Conservation (phyloP, 2,888 invertebrate genomes). For the Lacanobia wlatinum region DNA sequence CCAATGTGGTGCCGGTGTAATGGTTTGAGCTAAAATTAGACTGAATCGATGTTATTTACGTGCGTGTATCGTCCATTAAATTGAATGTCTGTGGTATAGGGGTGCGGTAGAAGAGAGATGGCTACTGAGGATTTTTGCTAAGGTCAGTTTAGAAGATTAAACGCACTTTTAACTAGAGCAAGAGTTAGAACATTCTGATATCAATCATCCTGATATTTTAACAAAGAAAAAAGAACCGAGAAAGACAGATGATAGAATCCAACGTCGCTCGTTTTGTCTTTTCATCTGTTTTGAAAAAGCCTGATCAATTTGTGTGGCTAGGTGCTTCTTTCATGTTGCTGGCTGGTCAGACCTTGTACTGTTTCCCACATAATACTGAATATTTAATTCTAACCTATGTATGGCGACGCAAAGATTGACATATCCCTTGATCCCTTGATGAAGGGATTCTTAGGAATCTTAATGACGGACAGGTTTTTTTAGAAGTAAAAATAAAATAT, state of each 20-base stretch:
- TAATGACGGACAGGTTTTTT: too few species aligned
- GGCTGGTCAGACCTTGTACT: too few species aligned
- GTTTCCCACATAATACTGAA: too few species aligned
- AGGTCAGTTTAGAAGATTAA: too few species aligned
- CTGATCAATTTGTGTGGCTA: not conserved
- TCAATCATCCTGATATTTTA: too few species aligned
- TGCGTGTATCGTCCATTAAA: slow-evolving; percentile 23
- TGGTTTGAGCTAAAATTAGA: slow-evolving; percentile 43
- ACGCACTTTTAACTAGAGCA: not conserved
- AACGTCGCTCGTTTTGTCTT: not conserved
- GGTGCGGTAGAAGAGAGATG: slow-evolving; percentile 1
- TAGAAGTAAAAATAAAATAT: too few species aligned
- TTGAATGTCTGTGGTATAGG: slow-evolving; percentile 20
- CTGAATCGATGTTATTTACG: slow-evolving; percentile 19
- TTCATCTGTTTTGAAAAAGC: not conserved
- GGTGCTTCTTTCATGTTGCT: too few species aligned
- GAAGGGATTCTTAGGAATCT: too few species aligned
- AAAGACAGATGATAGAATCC: not conserved
- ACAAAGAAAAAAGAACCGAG: not conserved
- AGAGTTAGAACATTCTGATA: not conserved
- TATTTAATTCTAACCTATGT: too few species aligned
- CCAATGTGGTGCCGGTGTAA: slow-evolving; percentile 38
- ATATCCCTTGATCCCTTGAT: too few species aligned
- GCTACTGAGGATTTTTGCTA: not conserved
- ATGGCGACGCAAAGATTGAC: too few species aligned